Evolutionary conservation across 2,113 vertebrate species (phyloP).

Genomic region (Apus apus): DNA sequence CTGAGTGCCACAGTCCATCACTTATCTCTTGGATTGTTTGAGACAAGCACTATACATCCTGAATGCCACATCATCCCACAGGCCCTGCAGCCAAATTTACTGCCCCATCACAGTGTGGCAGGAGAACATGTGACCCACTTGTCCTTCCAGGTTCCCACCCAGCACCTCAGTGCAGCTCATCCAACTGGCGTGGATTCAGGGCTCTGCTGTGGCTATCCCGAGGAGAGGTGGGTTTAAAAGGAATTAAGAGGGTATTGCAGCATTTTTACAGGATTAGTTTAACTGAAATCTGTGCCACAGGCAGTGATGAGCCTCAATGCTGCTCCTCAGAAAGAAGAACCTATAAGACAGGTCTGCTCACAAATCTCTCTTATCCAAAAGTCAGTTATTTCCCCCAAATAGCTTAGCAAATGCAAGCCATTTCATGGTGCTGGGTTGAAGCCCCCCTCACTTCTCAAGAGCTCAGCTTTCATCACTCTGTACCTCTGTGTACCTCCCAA

Average conservation of each 20-base stretch:
- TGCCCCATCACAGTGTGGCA: fast-evolving
- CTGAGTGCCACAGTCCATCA: too few species aligned
- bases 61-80: too few species aligned
- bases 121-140: not conserved
- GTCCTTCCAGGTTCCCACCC: not conserved
- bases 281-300: not conserved
- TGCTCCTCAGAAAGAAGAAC: not conserved
- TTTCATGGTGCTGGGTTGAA: not conserved
- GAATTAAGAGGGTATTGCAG: conserved; percentile 8
- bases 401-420: not conserved
- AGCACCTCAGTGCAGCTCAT: not conserved
- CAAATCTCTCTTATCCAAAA: not conserved
- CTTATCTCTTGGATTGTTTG: too few species aligned
- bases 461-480: not conserved
- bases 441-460: not conserved
- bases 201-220: not conserved
- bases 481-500: not conserved
- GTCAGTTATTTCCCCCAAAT: not conserved
- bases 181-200: fast-evolving
- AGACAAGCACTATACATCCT: too few species aligned
- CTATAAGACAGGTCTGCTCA: not conserved
- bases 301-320: not conserved
- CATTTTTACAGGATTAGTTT: not conserved
- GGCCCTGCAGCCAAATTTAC: not conserved
- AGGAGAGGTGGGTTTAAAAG: not conserved